These are phyloP conservation scores for Myotis lucifugus DNA, from an alignment of 2,113 vertebrate species.

Conservation along the genomic window DNA sequence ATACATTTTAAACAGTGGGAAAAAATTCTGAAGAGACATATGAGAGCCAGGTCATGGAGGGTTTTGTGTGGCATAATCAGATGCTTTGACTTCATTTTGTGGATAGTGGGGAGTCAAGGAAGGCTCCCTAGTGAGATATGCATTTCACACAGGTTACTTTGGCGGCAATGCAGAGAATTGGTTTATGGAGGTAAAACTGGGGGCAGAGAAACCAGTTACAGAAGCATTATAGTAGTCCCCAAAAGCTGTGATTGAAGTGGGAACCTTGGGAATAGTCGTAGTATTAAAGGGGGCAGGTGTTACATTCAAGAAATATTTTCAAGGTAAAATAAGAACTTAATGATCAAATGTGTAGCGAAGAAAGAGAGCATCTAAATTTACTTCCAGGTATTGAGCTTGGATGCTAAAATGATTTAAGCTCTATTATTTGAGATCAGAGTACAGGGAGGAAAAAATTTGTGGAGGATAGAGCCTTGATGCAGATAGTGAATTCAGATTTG, in stretches of 20 bases:
- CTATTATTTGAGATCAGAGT: neutral
- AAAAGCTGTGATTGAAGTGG: neutral
- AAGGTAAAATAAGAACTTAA: conserved; percentile 34
- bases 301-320: conserved; percentile 4
- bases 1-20: neutral
- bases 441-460: neutral
- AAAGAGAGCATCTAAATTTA: neutral
- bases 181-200: neutral
- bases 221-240: neutral
- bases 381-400: neutral
- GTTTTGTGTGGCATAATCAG: neutral
- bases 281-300: neutral
- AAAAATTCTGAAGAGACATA: neutral
- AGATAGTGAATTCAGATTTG: neutral
- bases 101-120: neutral
- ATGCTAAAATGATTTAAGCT: neutral
- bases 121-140: neutral
- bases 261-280: neutral
- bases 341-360: neutral
- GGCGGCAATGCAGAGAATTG: neutral
- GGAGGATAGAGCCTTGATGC: neutral
- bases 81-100: neutral
- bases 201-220: neutral
- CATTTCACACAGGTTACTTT: neutral
- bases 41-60: neutral